These are phyloP conservation scores for Ceyx erithaca DNA, from an alignment of 2,797 vertebrate genomes.

Conservation along the genomic window DNA sequence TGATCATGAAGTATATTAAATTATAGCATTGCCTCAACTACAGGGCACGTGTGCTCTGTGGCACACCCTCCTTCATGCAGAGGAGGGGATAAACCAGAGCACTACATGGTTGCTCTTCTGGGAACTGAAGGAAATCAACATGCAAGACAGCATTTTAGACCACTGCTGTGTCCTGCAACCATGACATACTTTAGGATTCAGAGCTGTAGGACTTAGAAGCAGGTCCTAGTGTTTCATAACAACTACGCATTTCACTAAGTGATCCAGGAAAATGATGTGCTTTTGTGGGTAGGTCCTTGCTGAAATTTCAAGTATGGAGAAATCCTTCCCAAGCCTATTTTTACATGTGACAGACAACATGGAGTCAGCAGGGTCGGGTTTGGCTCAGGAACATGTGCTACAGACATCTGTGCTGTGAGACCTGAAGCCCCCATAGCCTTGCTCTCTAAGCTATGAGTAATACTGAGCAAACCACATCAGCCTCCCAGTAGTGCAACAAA, in stretches of 20 bases:
- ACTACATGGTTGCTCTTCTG: neutral
- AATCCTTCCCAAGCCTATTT: neutral
- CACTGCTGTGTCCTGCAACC: neutral
- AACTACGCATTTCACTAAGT: neutral
- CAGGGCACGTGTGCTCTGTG: neutral
- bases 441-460: neutral
- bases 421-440: neutral
- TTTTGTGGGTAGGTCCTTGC: neutral
- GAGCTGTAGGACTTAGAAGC: neutral
- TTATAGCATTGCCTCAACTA: constrained; percentile 33
- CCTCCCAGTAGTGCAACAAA: neutral
- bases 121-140: neutral
- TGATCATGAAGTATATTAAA: constrained; percentile 34
- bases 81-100: neutral
- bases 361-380: neutral
- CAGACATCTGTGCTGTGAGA: fast-evolving
- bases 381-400: neutral
- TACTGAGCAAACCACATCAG: neutral
- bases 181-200: neutral
- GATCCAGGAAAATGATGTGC: neutral
- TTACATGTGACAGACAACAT: neutral
- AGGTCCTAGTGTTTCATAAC: neutral
- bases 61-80: constrained; percentile 7
- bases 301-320: neutral
- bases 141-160: neutral